These are phyloP conservation scores for Malthinus flaveolus DNA, from an alignment of 2,888 invertebrate species.

Conservation along the genomic window DNA sequence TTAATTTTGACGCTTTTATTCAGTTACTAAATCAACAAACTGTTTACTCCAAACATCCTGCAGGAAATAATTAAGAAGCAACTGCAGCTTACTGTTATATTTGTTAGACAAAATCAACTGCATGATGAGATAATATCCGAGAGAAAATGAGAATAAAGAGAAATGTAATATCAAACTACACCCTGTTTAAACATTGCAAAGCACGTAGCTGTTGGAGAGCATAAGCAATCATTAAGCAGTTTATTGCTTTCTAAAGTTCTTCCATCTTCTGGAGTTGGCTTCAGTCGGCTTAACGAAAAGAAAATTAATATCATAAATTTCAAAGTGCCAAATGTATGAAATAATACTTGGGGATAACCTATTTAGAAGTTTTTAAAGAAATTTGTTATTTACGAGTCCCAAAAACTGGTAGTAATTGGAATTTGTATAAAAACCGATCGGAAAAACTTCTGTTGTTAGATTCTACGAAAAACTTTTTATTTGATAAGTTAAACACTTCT, in stretches of 20 bases:
- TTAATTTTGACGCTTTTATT: background rate
- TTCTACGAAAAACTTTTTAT: too few relatives aligned
- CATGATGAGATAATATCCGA: slow-evolving; percentile 10
- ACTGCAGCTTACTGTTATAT: slow-evolving; percentile 6
- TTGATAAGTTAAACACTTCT: too few relatives aligned
- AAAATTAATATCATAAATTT: slow-evolving; percentile 11
- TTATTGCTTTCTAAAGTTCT: slow-evolving; percentile 2
- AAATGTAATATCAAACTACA: slow-evolving; percentile 12
- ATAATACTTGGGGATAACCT: background rate
- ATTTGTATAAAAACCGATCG: too few relatives aligned
- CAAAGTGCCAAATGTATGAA: background rate
- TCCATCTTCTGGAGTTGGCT: background rate
- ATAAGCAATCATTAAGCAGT: slow-evolving; percentile 9
- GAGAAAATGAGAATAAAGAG: slow-evolving; percentile 14
- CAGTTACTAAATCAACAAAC: background rate
- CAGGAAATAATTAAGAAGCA: slow-evolving; percentile 8
- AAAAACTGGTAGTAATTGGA: background rate
- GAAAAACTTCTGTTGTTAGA: too few relatives aligned
- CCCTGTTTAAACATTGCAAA: slow-evolving; percentile 11
- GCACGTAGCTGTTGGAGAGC: slow-evolving; percentile 3
- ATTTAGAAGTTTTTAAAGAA: background rate
- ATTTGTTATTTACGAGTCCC: background rate
- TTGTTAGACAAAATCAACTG: slow-evolving; percentile 9
- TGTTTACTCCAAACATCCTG: slow-evolving; percentile 4
- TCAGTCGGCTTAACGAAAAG: slow-evolving; percentile 1